phyloP scores from a whole-genome alignment of 2,113 vertebrate genomes.

The Catagonus wagneri region DNA sequence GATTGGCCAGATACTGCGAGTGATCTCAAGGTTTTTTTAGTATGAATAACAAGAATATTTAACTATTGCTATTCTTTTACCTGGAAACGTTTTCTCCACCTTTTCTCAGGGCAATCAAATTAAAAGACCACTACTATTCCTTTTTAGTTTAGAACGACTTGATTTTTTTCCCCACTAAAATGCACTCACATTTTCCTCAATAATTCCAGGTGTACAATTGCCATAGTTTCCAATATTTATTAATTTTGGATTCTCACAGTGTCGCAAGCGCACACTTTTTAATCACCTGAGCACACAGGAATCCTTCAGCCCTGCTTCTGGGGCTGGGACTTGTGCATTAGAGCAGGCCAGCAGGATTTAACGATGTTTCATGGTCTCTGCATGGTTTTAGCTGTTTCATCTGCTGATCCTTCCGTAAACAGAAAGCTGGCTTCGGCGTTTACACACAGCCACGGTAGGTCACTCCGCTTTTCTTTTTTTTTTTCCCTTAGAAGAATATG shows the following conservation, averaged over 20 bases:
- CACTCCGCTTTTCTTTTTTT: neutral
- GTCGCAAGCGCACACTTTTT: fast-evolving
- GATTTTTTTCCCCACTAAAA: neutral
- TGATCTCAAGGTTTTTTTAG: neutral
- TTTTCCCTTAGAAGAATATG: neutral
- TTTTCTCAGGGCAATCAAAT: neutral
- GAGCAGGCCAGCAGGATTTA: slow-evolving; percentile 7
- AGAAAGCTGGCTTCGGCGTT: neutral
- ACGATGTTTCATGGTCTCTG: slow-evolving; percentile 2
- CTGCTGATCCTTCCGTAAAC: slow-evolving; percentile 52
- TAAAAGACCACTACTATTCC: neutral
- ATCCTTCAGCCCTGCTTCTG: too few relatives aligned
- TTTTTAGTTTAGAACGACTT: neutral
- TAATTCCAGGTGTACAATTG: neutral
- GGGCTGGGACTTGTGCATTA: slow-evolving; percentile 27
- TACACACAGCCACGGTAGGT: neutral
- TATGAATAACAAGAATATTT: neutral
- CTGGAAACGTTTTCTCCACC: neutral
- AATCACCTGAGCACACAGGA: fast-evolving
- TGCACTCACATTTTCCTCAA: neutral
- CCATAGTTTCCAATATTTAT: neutral
- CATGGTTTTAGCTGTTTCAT: slow-evolving; percentile 37
- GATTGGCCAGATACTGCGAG: neutral
- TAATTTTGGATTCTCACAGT: too few relatives aligned
- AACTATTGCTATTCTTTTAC: neutral